Evolutionary conservation across 2,888 invertebrate species (phyloP), one percentile per base, ranked within the genome.

Genomic region (Litoditis marina): DNA sequence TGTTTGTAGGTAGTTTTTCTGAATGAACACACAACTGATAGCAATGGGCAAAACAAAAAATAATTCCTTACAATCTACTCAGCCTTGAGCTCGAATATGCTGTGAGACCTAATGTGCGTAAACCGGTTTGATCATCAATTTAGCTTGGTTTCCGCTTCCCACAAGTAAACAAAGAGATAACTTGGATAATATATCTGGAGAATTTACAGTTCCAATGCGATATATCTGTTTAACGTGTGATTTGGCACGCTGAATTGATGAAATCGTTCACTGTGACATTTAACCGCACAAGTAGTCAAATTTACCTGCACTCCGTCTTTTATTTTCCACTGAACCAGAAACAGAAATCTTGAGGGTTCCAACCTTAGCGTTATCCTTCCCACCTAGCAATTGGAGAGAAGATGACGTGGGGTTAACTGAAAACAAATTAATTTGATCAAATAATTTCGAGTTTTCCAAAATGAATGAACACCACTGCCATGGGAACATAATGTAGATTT

Each of bases 331-430:
- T 16, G 50, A 62, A 16, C 69, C 67, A 19, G 64, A 47, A 32
- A 58, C 56, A 42, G 32, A 64, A 13, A 51, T 59, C 31, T 47
- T 66, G 25, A 44, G 49, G 57, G 32, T 49, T n/a, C 69, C 69
- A 16, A 64, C 39, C 36, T 67, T 71, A 19, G 75, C 73, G 6
- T 76, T 74, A 53, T 77, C 76, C 55, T 73, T 71, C 13, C 51
- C 59, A 22, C n/a, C n/a, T n/a, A 64, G 50, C 46, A 82, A 63
- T 44, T 67, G 74, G 11, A 80, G 32, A 4, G 72, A 73, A n/a
- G 70, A 68, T 11, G 62, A 57, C 1, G 74, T 59, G 44, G 66
- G 66, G 59, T 72, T 73, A 54, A 80, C 80, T 80, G 67, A 60
- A 76, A 56, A 31, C 19, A 49, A 39, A 6, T n/a, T n/a, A 11